phyloP scores from a whole-genome alignment of 2,797 vertebrate species.

The Phoxinus dragarum region DNA sequence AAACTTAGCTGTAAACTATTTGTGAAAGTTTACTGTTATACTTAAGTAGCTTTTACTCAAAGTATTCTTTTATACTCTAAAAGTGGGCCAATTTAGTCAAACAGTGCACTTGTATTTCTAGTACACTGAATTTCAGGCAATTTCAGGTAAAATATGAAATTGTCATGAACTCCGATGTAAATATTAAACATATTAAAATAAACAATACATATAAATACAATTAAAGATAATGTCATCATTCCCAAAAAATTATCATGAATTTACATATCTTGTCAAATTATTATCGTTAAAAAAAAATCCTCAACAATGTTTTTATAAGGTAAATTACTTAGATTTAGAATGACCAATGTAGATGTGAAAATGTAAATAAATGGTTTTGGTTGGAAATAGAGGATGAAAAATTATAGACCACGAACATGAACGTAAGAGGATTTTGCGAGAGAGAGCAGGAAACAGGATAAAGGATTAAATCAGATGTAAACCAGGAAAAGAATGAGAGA shows the following conservation, averaged over 20 bases:
- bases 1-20: too few species aligned
- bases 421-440: constrained; percentile 60
- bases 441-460: constrained; percentile 47
- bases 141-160: too few species aligned
- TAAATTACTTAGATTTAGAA: background rate
- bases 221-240: background rate
- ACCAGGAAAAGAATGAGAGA: constrained; percentile 38
- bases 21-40: too few species aligned
- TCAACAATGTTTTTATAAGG: background rate
- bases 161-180: too few species aligned
- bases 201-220: background rate
- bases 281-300: background rate
- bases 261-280: background rate
- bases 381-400: constrained; percentile 40
- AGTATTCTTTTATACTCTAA: too few species aligned
- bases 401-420: constrained; percentile 52
- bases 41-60: too few species aligned
- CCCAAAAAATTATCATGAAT: background rate
- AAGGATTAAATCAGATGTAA: constrained; percentile 57
- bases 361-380: constrained; percentile 7
- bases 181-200: background rate
- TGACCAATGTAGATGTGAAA: background rate
- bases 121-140: too few species aligned
- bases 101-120: too few species aligned
- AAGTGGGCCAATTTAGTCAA: too few species aligned